Evolutionary conservation across 2,888 invertebrate species (phyloP), one percentile per base, ranked within the genome.

Genomic region (Syrphus vitripennis): DNA sequence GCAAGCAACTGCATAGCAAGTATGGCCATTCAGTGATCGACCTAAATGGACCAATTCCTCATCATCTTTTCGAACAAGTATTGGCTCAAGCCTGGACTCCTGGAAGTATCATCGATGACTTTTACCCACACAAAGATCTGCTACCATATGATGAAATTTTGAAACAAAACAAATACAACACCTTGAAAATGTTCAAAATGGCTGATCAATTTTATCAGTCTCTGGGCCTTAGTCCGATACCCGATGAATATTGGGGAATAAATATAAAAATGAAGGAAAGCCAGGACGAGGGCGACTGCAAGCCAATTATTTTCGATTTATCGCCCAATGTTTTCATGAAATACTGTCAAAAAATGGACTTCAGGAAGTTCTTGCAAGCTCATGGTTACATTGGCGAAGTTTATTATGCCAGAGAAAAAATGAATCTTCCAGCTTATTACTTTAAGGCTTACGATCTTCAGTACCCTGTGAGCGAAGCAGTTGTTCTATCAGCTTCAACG

Each of bases 1-100:
- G 97, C 88, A 93, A 94, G 87, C 94, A 95, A 70, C 92, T 97
- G 24, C 92, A 94, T n/a, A 93, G 94, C 89, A 93, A 94, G 88
- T 96, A 96, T 90, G 96, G 96, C 1, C 94, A 94, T 26, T 92
- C 94, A 7, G 91, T 94, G 0, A 94, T 95, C 0, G 93, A 94
- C 0, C 93, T 94, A 55, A 93, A 91, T 75, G 95, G 95, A 79
- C 95, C 95, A 0, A 95, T 96, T 67, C 96, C 96, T 0, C 95
- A 95, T 6, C 96, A 96, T 93, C 92, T 96, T 26, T 91, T 95
- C 86, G 95, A 95, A 94, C 90, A 89, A 82, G 77, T 82, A 10
- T 61, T 87, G 31, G n/a, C 57, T 9, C 80, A 87, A 37, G 75
- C 71, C n/a, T 83, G 77, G 83, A 61, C 61, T n/a, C 16, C 63